These are phyloP conservation scores for Salarias fasciatus DNA, from an alignment of 2,797 vertebrate genomes.

Conservation along the genomic window DNA sequence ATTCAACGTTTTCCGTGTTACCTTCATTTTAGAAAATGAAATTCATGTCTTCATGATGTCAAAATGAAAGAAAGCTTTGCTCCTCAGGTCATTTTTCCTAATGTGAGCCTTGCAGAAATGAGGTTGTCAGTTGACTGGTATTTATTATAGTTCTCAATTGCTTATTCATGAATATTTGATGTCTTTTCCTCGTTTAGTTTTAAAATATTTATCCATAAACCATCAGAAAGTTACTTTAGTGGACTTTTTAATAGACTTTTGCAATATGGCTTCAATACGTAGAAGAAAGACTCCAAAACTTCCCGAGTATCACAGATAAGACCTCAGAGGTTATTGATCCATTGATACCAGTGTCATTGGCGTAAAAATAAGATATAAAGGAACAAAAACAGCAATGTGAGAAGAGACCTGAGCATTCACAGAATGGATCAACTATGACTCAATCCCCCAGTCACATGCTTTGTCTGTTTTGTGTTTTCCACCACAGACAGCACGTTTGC, in stretches of 20 bases:
- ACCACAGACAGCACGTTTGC: constrained; percentile 93
- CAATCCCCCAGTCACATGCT: constrained; percentile 19
- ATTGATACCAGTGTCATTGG: not conserved
- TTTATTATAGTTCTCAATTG: no score
- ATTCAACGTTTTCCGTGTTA: no score
- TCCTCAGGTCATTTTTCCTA: no score
- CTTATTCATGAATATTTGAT: no score
- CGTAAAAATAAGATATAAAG: not conserved
- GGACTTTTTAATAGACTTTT: no score
- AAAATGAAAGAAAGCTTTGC: no score
- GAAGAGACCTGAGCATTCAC: not conserved
- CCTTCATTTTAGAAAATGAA: no score
- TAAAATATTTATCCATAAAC: not conserved
- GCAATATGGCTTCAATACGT: no score
- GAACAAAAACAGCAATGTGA: not conserved
- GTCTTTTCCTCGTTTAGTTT: not conserved
- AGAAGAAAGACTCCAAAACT: not conserved
- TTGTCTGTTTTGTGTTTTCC: constrained; percentile 39
- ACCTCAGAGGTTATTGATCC: not conserved
- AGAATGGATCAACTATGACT: not conserved
- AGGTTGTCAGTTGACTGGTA: no score
- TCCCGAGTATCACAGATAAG: not conserved
- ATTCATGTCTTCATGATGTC: no score
- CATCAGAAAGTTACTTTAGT: not conserved
- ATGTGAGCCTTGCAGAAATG: no score